Evolutionary conservation across 2,797 vertebrate species (phyloP), one percentile per base, ranked within the genome.

Genomic region (Apodemus agrarius): DNA sequence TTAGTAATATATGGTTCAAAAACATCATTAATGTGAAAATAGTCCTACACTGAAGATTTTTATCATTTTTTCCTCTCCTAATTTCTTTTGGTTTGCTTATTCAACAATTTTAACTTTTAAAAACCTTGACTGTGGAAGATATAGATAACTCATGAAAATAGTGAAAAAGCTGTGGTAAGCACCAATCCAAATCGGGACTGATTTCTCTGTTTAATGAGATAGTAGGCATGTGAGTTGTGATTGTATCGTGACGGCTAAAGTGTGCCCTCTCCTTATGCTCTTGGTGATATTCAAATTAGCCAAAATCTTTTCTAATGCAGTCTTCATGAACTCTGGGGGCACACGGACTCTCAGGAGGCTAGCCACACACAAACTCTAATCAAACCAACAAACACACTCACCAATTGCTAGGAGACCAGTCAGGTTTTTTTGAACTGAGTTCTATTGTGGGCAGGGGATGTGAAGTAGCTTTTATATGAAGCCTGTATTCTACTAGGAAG

Each of bases 11-110:
- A 57, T 67, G 9, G 14, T 49, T 93, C 87, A 61, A 90, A 37
- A 85, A 87, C 72, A 13, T 83, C 82, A 80, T 52, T 69, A 75
- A 92, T 10, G 86, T 95, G 83, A 93, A 49, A 96, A 86, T 95
- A 84, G 65, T 83, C 79, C 74, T 85, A 87, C 2, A 29, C 4
- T 24, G 67, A 85, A 90, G 57, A 81, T 57, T 78, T 91, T 79
- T 6, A 89, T 9, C 0, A 82, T 85, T 88, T 34, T 94, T 92
- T 54, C 63, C 29, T 78, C 72, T 17, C 21, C 22, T 40, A 26
- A 26, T 88, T 10, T 75, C 24, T 26, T 29, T 93, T 90, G 52
- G 19, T 93, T 92, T 90, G 6, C n/a, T 94, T 49, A 40, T 59
- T 88, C 10, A 72, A 57, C 57, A 90, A 88, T 31, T 21, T 72